Conservation (phyloP, 2,888 invertebrate genomes). For the Sinodicranocentrus sp. region DNA sequence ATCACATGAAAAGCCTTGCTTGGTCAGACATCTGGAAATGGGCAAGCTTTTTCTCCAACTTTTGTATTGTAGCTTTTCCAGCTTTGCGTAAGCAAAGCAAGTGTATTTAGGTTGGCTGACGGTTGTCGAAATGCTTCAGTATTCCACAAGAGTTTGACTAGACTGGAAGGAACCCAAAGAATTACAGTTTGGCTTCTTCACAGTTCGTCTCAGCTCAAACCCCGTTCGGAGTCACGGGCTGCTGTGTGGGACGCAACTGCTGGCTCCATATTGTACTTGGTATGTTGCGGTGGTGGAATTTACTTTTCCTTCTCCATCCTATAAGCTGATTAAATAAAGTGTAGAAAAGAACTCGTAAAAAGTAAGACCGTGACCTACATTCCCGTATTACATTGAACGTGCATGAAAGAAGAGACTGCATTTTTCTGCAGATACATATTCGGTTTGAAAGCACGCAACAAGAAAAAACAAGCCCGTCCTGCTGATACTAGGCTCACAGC, state of each 20-base stretch:
- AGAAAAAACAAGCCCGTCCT: not conserved
- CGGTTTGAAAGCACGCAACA: constrained; percentile 3
- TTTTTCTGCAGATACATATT: constrained; percentile 19
- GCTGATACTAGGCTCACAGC: too few relatives aligned
- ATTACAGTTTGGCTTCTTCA: not conserved
- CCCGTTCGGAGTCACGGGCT: not conserved
- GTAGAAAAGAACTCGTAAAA: constrained; percentile 45
- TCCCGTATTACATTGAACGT: constrained; percentile 9
- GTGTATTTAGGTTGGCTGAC: constrained; percentile 34
- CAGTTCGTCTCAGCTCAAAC: not conserved
- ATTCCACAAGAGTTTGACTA: constrained; percentile 34
- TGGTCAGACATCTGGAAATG: constrained; percentile 4
- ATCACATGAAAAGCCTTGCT: not conserved
- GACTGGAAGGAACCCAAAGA: constrained; percentile 36
- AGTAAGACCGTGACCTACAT: constrained; percentile 50
- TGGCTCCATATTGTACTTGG: not conserved
- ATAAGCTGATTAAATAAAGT: constrained; percentile 51
- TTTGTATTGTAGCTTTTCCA: constrained; percentile 21
- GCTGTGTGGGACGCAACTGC: not conserved
- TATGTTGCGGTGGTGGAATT: constrained; percentile 17
- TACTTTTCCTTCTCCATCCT: constrained; percentile 1
- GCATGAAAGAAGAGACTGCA: constrained; percentile 25
- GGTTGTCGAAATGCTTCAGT: constrained; percentile 28
- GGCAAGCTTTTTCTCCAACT: not conserved
- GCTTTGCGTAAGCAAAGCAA: constrained; percentile 25